phyloP scores from a whole-genome alignment of 2,888 invertebrate genomes.

The Harmothoe impar region DNA sequence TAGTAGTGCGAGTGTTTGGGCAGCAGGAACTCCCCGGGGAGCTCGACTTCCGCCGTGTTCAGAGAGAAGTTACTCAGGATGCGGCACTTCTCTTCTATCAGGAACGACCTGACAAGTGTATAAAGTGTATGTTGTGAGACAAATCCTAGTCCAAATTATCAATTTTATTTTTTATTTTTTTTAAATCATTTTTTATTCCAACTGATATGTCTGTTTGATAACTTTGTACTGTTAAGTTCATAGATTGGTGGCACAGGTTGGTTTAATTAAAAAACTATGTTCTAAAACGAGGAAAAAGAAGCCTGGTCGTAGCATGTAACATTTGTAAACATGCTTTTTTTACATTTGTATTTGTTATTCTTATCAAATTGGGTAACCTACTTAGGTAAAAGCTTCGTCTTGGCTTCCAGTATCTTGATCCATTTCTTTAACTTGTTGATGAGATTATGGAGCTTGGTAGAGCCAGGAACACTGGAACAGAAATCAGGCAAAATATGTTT shows the following conservation, averaged over 20 bases:
- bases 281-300: too few relatives aligned
- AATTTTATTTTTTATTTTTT: too few relatives aligned
- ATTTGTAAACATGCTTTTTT: too few relatives aligned
- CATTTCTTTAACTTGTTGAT: constrained; percentile 97
- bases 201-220: too few relatives aligned
- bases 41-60: constrained; percentile 97
- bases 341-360: too few relatives aligned
- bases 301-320: too few relatives aligned
- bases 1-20: constrained; percentile 95
- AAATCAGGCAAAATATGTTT: neutral
- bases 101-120: constrained; percentile 88
- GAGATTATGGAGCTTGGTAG: constrained; percentile 95
- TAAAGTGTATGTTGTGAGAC: too few relatives aligned
- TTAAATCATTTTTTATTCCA: too few relatives aligned
- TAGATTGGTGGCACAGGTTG: too few relatives aligned
- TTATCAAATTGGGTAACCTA: constrained; percentile 84
- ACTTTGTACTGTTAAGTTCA: too few relatives aligned
- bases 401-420: constrained; percentile 97
- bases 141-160: neutral
- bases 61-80: constrained; percentile 97
- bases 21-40: constrained; percentile 95
- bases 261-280: too few relatives aligned
- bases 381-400: constrained; percentile 96
- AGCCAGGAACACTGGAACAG: constrained; percentile 86
- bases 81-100: constrained; percentile 97